Evolutionary conservation across 2,797 vertebrate genomes (phyloP).

Genomic region (Nasua narica): DNA sequence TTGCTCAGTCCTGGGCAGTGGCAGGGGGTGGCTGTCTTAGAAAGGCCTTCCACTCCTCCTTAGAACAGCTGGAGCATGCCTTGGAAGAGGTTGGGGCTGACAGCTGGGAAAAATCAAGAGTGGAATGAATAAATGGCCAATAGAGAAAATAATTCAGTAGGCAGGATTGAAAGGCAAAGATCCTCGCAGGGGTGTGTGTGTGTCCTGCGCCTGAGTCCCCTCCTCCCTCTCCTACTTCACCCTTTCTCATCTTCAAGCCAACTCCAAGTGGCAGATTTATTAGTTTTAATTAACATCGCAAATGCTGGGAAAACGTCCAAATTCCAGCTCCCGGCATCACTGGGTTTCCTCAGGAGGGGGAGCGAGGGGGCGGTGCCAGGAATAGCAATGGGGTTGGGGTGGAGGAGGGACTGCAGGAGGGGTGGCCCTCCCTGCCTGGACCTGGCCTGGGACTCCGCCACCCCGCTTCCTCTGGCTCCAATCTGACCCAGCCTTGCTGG

Average conservation of each 20-base stretch:
- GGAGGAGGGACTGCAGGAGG: background rate
- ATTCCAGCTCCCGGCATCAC: constrained; percentile 80
- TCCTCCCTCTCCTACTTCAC: background rate
- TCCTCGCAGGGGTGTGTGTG: background rate
- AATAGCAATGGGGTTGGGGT: constrained; percentile 53
- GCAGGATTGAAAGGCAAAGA: constrained; percentile 42
- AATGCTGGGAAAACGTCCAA: constrained; percentile 85
- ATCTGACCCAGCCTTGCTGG: background rate
- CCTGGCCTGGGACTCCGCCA: background rate
- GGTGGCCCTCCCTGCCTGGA: background rate
- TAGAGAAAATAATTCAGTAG: constrained; percentile 71
- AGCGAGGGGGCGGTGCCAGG: constrained; percentile 70
- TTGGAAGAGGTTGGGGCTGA: background rate
- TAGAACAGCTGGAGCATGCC: background rate
- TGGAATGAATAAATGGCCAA: constrained; percentile 58
- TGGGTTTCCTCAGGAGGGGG: constrained; percentile 79
- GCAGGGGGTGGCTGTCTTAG: background rate
- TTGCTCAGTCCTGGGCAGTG: background rate
- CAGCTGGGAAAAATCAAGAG: constrained; percentile 41
- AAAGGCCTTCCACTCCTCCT: background rate
- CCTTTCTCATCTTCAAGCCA: constrained; percentile 76
- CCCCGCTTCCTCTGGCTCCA: background rate
- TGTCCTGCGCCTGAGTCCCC: background rate
- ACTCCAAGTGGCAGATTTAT: constrained; percentile 84
- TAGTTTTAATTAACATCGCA: constrained; percentile 84